These are phyloP conservation scores for Xanthorhoe spadicearia DNA, from an alignment of 2,888 invertebrate species.

Conservation along the genomic window DNA sequence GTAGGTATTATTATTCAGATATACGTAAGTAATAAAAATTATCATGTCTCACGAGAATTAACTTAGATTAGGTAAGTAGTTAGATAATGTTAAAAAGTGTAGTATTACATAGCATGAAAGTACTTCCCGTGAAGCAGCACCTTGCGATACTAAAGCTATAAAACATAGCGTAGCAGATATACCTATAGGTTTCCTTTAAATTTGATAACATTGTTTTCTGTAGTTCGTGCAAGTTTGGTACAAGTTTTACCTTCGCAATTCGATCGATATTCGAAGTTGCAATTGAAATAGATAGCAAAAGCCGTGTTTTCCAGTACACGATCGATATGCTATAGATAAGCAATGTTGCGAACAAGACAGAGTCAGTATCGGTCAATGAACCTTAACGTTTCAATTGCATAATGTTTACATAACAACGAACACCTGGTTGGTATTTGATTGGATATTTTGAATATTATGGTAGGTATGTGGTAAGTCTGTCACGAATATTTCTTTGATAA, in stretches of 20 bases:
- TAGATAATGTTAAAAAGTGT: too few relatives aligned
- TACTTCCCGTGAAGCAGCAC: too few relatives aligned
- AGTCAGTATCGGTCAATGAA: constrained; percentile 40
- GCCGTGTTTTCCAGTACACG: constrained; percentile 60
- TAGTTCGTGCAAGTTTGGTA: not conserved
- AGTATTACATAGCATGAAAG: too few relatives aligned
- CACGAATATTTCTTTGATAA: not conserved
- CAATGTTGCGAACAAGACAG: constrained; percentile 32
- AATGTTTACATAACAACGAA: constrained; percentile 30
- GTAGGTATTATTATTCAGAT: too few relatives aligned
- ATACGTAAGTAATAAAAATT: too few relatives aligned
- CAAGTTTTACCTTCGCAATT: constrained; percentile 12
- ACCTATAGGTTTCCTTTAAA: not conserved
- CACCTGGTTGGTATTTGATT: constrained; percentile 14
- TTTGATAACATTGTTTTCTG: not conserved
- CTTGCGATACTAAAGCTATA: too few relatives aligned
- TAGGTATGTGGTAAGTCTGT: not conserved
- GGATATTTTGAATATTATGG: not conserved
- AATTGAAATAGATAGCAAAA: constrained; percentile 54
- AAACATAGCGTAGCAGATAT: not conserved
- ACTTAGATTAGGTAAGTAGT: too few relatives aligned
- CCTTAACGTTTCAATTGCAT: constrained; percentile 29
- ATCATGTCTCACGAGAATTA: too few relatives aligned
- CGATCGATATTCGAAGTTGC: constrained; percentile 51
- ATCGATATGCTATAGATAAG: constrained; percentile 64